Percentiles rank a stretch among this genome's conserved stretches.
Evolutionary conservation across 1,140 invertebrate species (phyloP).

Genomic region (Eufriesea mexicana): DNA sequence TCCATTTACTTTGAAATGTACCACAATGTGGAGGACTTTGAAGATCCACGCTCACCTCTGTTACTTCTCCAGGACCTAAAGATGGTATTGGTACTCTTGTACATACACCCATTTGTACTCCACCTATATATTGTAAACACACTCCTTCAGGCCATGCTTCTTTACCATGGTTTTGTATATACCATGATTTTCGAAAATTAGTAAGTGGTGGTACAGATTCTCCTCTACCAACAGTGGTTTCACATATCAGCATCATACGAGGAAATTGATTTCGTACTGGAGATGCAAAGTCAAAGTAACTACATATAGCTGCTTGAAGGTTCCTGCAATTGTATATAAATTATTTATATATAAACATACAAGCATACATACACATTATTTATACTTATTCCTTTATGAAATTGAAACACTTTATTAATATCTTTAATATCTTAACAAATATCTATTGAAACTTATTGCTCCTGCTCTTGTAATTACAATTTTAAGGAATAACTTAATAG

Average conservation of each 20-base stretch:
- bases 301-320: conserved; percentile 96
- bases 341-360: neutral
- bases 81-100: conserved; percentile 84
- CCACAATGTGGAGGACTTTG: conserved; percentile 87
- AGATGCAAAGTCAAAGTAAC: conserved; percentile 95
- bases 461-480: neutral
- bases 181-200: conserved; percentile 91
- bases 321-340: conserved; percentile 88
- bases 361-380: neutral
- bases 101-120: conserved; percentile 84
- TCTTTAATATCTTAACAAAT: no score
- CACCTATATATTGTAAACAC: conserved; percentile 86
- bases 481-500: neutral
- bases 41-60: conserved; percentile 87
- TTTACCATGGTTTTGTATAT: conserved; percentile 90
- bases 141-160: conserved; percentile 91
- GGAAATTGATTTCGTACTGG: conserved; percentile 84
- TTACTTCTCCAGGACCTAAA: conserved; percentile 86
- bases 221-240: conserved; percentile 89
- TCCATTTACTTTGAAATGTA: conserved; percentile 92
- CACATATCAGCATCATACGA: conserved; percentile 90
- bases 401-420: neutral
- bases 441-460: no score
- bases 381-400: neutral
- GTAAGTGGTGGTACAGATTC: conserved; percentile 89